Percentiles rank a stretch among this genome's conserved stretches.
Evolutionary conservation across 2,888 invertebrate genomes (phyloP).

Genomic region (Drosophila greeni): DNA sequence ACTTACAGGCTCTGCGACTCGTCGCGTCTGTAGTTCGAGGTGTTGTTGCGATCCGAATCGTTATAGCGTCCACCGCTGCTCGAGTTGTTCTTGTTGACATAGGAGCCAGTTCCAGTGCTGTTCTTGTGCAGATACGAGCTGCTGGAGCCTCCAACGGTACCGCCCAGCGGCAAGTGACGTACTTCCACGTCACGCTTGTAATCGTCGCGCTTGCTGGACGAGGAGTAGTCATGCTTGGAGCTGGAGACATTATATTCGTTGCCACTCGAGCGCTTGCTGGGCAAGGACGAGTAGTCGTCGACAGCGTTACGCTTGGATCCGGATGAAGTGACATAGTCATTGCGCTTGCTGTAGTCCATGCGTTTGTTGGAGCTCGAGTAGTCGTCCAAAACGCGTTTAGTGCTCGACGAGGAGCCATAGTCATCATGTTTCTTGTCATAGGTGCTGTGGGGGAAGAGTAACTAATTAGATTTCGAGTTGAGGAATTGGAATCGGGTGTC

Average conservation of each 20-base stretch:
- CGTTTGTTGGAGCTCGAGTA: constrained; percentile 71
- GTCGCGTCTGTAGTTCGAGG: constrained; percentile 70
- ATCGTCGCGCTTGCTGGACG: constrained; percentile 73
- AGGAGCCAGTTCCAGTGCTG: constrained; percentile 50
- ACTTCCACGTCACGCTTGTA: constrained; percentile 78
- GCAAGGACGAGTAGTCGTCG: constrained; percentile 70
- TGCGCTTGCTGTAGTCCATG: constrained; percentile 65
- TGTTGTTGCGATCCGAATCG: constrained; percentile 69
- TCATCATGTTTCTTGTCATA: constrained; percentile 78
- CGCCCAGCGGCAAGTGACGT: constrained; percentile 70
- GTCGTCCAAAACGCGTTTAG: constrained; percentile 75
- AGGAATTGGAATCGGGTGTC: neutral
- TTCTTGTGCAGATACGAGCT: constrained; percentile 67
- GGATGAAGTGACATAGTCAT: constrained; percentile 61
- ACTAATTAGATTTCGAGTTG: neutral
- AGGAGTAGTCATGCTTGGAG: constrained; percentile 70
- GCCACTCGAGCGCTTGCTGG: constrained; percentile 68
- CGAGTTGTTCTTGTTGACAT: constrained; percentile 62
- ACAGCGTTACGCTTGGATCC: constrained; percentile 69
- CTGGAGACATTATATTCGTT: constrained; percentile 70
- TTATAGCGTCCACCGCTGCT: constrained; percentile 66
- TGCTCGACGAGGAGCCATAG: constrained; percentile 68
- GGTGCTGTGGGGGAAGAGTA: constrained; percentile 27
- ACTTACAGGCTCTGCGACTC: constrained; percentile 62
- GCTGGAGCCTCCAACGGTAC: constrained; percentile 53